Percentiles rank a stretch among this genome's conserved stretches.
phyloP scores from a whole-genome alignment of 1,140 invertebrate species.

The Chrysomallon squamiferum region DNA sequence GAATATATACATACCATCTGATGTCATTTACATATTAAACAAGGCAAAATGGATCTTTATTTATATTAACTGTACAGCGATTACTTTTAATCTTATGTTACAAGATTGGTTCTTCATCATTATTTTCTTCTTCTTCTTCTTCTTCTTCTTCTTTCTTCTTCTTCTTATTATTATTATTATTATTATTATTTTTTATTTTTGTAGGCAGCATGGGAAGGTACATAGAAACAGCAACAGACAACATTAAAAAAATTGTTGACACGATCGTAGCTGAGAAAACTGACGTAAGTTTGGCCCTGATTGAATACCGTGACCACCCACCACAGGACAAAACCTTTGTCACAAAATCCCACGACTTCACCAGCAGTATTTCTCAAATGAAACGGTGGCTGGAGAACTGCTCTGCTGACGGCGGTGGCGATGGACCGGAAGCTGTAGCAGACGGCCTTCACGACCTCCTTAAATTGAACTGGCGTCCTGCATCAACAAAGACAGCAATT shows the following conservation, averaged over 20 bases:
- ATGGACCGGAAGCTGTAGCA: constrained; percentile 52
- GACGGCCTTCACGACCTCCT: constrained; percentile 49
- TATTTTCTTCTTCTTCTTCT: too few species aligned
- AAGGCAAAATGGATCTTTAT: too few species aligned
- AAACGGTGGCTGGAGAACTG: constrained; percentile 44
- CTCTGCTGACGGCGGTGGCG: constrained; percentile 47
- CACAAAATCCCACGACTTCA: constrained; percentile 51
- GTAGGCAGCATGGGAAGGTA: too few species aligned
- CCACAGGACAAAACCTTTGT: constrained; percentile 47
- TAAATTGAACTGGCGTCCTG: constrained; percentile 45
- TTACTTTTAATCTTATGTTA: too few species aligned
- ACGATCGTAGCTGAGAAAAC: constrained; percentile 49
- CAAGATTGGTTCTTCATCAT: too few species aligned
- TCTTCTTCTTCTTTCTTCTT: too few species aligned
- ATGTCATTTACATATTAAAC: too few species aligned
- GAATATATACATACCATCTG: too few species aligned
- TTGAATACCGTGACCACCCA: constrained; percentile 56
- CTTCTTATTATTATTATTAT: too few species aligned
- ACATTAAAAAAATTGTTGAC: constrained; percentile 50
- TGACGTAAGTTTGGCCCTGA: constrained; percentile 47
- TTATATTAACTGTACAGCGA: too few species aligned
- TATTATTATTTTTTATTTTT: too few species aligned
- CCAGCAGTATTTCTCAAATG: constrained; percentile 39
- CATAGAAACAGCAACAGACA: too few species aligned
- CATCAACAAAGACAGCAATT: constrained; percentile 53